These are phyloP conservation scores for Caradrina kadenii DNA, from an alignment of 2,888 invertebrate genomes.

Conservation along the genomic window DNA sequence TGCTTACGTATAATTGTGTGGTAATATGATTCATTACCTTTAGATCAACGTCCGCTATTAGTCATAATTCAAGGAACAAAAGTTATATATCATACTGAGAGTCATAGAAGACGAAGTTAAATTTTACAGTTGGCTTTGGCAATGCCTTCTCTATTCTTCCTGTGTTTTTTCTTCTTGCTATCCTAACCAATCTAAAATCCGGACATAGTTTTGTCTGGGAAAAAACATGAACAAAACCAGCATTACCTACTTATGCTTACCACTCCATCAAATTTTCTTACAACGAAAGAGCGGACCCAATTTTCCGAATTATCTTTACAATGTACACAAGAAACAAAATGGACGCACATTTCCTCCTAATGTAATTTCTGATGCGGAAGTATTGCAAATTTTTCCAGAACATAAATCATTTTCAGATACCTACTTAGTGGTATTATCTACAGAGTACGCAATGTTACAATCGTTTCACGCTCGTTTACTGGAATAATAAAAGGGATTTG, in stretches of 20 bases:
- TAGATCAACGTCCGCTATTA: conserved; percentile 9
- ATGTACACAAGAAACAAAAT: conserved; percentile 64
- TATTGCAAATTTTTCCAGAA: conserved; percentile 61
- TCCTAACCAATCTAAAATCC: background rate
- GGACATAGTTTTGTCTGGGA: background rate
- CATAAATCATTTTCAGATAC: conserved; percentile 72
- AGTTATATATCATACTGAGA: background rate
- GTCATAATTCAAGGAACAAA: conserved; percentile 21
- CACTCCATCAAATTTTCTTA: conserved; percentile 37
- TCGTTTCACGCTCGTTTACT: conserved; percentile 66
- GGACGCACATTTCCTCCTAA: conserved; percentile 61
- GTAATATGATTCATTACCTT: conserved; percentile 30
- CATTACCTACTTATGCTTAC: conserved; percentile 5
- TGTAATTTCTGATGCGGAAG: conserved; percentile 68
- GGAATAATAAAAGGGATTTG: conserved; percentile 71
- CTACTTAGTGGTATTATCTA: conserved; percentile 71
- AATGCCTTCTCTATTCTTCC: background rate
- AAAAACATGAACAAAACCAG: conserved; percentile 15
- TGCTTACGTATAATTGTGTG: background rate
- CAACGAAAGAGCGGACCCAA: conserved; percentile 29
- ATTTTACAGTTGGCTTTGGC: conserved; percentile 12
- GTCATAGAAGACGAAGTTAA: conserved; percentile 1
- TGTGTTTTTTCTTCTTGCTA: background rate
- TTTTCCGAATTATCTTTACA: conserved; percentile 55
- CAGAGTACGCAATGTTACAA: conserved; percentile 69